Conservation (phyloP, 2,113 vertebrate species). For the Grammomys dolichurus region DNA sequence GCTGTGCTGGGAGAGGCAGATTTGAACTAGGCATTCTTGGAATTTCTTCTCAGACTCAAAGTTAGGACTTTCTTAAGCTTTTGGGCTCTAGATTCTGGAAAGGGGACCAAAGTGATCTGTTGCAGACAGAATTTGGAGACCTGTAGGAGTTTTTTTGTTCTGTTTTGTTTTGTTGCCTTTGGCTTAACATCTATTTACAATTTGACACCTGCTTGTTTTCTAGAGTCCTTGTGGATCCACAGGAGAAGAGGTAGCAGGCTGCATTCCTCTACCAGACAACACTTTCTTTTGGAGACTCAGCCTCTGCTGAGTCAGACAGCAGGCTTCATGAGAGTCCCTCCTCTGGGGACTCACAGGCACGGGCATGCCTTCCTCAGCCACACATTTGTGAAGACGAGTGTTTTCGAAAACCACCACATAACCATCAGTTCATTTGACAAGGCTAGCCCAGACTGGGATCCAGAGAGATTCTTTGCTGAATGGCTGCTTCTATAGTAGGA, state of each 20-base stretch:
- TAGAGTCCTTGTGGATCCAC: not conserved
- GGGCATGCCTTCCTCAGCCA: not conserved
- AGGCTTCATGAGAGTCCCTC: conserved; percentile 2
- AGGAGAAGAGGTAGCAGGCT: not conserved
- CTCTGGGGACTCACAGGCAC: not conserved
- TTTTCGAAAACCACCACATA: conserved; percentile 10
- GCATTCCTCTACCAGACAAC: not conserved
- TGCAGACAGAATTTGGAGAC: not conserved
- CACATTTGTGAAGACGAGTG: conserved; percentile 34
- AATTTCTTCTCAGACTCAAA: not conserved
- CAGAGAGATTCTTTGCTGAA: not conserved
- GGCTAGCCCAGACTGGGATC: not conserved
- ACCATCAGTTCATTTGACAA: not conserved
- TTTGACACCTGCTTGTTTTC: conserved; percentile 70
- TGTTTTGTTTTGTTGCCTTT: not conserved
- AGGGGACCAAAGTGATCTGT: not conserved
- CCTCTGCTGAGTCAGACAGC: not conserved
- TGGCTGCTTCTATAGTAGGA: not conserved
- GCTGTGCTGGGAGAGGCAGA: not conserved
- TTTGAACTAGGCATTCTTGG: not conserved
- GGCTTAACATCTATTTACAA: conserved; percentile 11
- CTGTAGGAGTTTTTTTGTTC: not conserved
- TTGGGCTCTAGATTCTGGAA: conserved; percentile 9
- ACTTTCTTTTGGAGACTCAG: not conserved
- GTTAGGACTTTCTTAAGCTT: not conserved